phyloP scores from a whole-genome alignment of 1,140 invertebrate genomes.

The Drosophila sturtevanti region DNA sequence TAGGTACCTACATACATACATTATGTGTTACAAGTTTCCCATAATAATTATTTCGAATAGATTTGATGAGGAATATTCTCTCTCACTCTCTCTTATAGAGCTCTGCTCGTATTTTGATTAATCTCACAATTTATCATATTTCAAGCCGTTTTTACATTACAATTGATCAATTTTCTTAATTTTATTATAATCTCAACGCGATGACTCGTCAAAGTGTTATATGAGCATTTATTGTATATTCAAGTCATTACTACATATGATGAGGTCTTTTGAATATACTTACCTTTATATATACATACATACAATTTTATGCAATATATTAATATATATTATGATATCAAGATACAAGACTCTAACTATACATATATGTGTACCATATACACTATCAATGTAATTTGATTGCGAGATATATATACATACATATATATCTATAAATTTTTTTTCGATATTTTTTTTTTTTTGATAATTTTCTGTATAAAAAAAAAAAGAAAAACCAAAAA shows the following conservation, averaged over 20 bases:
- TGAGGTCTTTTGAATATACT: slow-evolving; percentile 10
- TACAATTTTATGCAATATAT: slow-evolving; percentile 19
- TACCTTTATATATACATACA: slow-evolving; percentile 15
- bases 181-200: not conserved
- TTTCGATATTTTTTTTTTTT: slow-evolving; percentile 64
- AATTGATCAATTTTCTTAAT: not conserved
- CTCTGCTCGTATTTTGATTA: slow-evolving; percentile 2
- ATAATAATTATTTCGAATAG: no score
- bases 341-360: slow-evolving; percentile 43
- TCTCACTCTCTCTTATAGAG: not conserved
- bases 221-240: slow-evolving; percentile 45
- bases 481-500: slow-evolving; percentile 48
- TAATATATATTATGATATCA: slow-evolving; percentile 29
- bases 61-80: no score
- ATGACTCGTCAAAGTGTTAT: not conserved
- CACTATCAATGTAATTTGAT: slow-evolving; percentile 23
- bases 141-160: not conserved
- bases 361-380: not conserved
- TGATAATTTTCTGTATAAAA: slow-evolving; percentile 35
- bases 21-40: no score
- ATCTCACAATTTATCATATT: not conserved
- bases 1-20: no score
- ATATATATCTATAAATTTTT: no score
- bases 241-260: slow-evolving; percentile 27
- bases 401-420: slow-evolving; percentile 33